A percentile compares a stretch with the other conserved stretches of the same genome.
Conservation (phyloP, 1,140 invertebrate genomes). For the Drosophila setifemur region DNA sequence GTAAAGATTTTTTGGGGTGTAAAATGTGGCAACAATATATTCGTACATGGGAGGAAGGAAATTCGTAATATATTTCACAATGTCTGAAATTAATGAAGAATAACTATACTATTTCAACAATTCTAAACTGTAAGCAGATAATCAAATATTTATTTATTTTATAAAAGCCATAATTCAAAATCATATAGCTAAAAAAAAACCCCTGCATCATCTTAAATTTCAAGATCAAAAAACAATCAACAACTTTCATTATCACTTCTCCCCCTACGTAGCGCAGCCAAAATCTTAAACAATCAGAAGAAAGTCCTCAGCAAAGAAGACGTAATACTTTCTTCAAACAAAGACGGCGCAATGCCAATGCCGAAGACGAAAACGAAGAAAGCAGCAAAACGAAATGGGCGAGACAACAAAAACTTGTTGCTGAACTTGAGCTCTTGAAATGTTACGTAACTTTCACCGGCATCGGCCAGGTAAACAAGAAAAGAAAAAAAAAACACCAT, state of each 20-base stretch:
- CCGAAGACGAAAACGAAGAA: conserved; percentile 63
- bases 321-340: conserved; percentile 64
- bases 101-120: too few species aligned
- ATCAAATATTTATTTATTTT: too few species aligned
- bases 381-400: conserved; percentile 58
- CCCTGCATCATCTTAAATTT: not conserved
- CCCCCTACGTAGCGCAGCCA: too few species aligned
- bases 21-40: too few species aligned
- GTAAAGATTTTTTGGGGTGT: too few species aligned
- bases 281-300: conserved; percentile 18
- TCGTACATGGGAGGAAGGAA: too few species aligned
- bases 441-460: conserved; percentile 75
- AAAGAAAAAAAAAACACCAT: conserved; percentile 2
- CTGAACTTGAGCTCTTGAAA: conserved; percentile 75
- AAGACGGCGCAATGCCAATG: conserved; percentile 1
- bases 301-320: conserved; percentile 43
- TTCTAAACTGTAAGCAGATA: too few species aligned
- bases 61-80: too few species aligned
- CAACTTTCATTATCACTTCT: conserved; percentile 60
- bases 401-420: conserved; percentile 46
- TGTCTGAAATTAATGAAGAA: too few species aligned
- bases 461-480: conserved; percentile 43
- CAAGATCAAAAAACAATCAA: not conserved
- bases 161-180: too few species aligned
- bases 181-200: not conserved